Percentiles rank a stretch among this genome's conserved stretches.
Evolutionary conservation across 30 jellyfish, hydroid and myxozoan species (phyloP).

Genomic region (Rhopilema esculentum): DNA sequence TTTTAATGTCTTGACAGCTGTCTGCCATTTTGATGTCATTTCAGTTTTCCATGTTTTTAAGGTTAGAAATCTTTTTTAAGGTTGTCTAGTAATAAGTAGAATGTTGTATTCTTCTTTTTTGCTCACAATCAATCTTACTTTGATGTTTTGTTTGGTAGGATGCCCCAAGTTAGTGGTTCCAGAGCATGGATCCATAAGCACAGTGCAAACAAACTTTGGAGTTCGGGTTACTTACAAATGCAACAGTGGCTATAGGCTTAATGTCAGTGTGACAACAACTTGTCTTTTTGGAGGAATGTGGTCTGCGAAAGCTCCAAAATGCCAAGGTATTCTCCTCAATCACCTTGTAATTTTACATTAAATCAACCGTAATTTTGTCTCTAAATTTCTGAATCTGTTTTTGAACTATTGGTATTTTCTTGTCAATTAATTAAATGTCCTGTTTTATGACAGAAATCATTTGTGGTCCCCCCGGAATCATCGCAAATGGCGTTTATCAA

Average conservation of each 20-base stretch:
- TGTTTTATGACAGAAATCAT: too few species aligned
- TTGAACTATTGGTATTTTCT: too few species aligned
- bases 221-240: conserved; percentile 68
- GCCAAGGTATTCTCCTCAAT: conserved; percentile 78
- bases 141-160: conserved; percentile 67
- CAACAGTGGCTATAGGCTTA: conserved; percentile 44
- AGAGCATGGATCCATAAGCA: conserved; percentile 71
- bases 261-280: conserved; percentile 43
- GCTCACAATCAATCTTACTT: not conserved
- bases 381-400: too few species aligned
- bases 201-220: conserved; percentile 69
- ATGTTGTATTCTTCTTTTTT: not conserved
- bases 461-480: conserved; percentile 78
- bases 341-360: too few species aligned
- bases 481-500: conserved; percentile 61
- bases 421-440: too few species aligned
- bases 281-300: conserved; percentile 87
- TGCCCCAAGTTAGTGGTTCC: conserved; percentile 61
- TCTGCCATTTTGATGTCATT: not conserved
- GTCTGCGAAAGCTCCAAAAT: conserved; percentile 76
- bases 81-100: too few species aligned
- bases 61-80: not conserved
- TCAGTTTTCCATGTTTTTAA: not conserved
- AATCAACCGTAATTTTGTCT: not conserved
- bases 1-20: too few species aligned